Evolutionary conservation across 2,888 invertebrate species (phyloP).

Genomic region (Oscheius myriophilus): DNA sequence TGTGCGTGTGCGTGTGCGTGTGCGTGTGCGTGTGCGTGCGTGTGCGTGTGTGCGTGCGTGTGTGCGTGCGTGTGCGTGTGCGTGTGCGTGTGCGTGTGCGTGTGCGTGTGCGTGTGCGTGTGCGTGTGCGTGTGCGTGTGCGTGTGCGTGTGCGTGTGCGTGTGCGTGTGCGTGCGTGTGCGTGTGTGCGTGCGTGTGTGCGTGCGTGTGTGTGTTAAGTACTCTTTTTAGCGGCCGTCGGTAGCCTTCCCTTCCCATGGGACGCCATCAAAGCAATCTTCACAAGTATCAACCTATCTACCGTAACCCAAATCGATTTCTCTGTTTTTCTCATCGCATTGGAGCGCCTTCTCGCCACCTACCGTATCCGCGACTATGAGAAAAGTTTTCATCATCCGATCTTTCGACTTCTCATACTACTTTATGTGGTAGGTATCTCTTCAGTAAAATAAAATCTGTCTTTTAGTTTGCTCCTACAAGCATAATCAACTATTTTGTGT

Average conservation of each 20-base stretch:
- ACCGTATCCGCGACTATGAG: conserved; percentile 8
- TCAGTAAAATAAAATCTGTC: not conserved
- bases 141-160: no score
- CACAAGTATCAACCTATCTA: conserved; percentile 1
- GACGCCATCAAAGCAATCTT: not conserved
- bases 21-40: no score
- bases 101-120: no score
- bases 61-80: not conserved
- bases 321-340: conserved; percentile 20
- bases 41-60: no score
- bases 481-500: not conserved
- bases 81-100: no score
- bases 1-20: no score
- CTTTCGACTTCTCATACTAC: not conserved
- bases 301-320: conserved; percentile 10
- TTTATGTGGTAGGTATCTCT: conserved; percentile 2
- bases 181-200: no score
- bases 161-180: no score
- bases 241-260: not conserved
- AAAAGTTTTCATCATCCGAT: conserved; percentile 1
- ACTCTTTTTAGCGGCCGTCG: conserved; percentile 7
- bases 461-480: conserved; percentile 8
- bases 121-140: no score
- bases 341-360: conserved; percentile 18
- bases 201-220: no score